Base-by-base conservation (phyloP, 2,888 invertebrate species). In the Drosophila kambysellisi region DNA sequence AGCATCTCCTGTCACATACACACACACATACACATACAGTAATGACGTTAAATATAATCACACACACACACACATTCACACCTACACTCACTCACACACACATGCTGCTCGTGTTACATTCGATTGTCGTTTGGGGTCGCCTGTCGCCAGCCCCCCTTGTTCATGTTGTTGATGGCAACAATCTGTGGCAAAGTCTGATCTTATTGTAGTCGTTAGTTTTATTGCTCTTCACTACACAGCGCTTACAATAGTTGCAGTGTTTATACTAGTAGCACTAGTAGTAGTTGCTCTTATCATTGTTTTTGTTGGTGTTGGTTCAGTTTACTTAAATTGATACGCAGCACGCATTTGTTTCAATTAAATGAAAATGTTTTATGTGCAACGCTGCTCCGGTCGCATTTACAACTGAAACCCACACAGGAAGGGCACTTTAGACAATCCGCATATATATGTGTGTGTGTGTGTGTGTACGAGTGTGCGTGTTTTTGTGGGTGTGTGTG, bases 261-360 rank as follows among this genome's bases (percentile, higher is more conserved):
- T 35, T 41, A 39, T 51, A 37, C 51, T 48, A 56, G 58, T 53
- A 53, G 59, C 58, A 25, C 20, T 25, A 48, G 66, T 59, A 25
- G 30, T 56, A 46, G 30, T 20, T 20, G 12, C 43, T 43, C 20
- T 46, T 46, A 12, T 20, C 46, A 25, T 62, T 39, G 53, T 65
- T 48, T 35, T 50, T 54, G 32, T 61, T 73, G 61, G 41, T 70
- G 71, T 54, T 57, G 30, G 66, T 64, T 63, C 58, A 61, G 70
- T 74, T 74, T 70, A 67, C 83, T 70, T 83, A 88, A 87, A 87
- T 89, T 87, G 90, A 88, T 87, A 89, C 90, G 86, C 88, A 88
- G 90, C 86, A 87, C 86, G 90, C 86, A 87, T 87, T 89, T 87
- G 88, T 87, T 87, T 87, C 86, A 87, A 87, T 87, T 87, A 89